phyloP scores from a whole-genome alignment of 2,888 invertebrate species.

The Fragum whitleyi region DNA sequence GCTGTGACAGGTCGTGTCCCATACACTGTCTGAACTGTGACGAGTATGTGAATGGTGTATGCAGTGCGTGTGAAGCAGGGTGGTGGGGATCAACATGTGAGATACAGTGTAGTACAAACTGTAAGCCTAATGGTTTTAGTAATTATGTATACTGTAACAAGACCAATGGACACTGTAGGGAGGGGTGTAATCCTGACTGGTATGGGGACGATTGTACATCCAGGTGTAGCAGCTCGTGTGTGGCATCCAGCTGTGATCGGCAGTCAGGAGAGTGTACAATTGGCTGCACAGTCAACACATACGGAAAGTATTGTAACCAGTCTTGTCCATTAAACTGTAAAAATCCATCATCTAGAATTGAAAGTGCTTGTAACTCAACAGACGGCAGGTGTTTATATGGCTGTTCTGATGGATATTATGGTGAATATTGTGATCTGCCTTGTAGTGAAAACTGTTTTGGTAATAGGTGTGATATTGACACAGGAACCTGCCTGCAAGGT shows the following conservation, averaged over 20 bases:
- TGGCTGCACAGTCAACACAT: slow-evolving; percentile 60
- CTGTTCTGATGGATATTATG: slow-evolving; percentile 57
- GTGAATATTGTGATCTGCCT: slow-evolving; percentile 50
- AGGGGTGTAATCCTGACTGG: slow-evolving; percentile 37
- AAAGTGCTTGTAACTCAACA: slow-evolving; percentile 44
- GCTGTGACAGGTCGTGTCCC: slow-evolving; percentile 60
- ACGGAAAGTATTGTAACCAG: slow-evolving; percentile 62
- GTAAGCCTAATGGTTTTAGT: slow-evolving; percentile 17
- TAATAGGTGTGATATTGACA: slow-evolving; percentile 45
- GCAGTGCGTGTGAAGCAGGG: slow-evolving; percentile 59
- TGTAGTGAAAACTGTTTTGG: slow-evolving; percentile 60
- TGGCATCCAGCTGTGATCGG: slow-evolving; percentile 54
- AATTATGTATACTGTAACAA: slow-evolving; percentile 50
- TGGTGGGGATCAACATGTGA: slow-evolving; percentile 65
- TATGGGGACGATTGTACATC: slow-evolving; percentile 56
- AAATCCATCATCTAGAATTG: slow-evolving; percentile 25
- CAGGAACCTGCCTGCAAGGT: slow-evolving; percentile 52
- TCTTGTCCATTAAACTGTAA: slow-evolving; percentile 60
- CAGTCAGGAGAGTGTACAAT: slow-evolving; percentile 56
- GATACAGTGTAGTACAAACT: slow-evolving; percentile 36
- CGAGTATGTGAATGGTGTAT: slow-evolving; percentile 41
- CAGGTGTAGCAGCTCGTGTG: slow-evolving; percentile 61
- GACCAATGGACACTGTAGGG: slow-evolving; percentile 29
- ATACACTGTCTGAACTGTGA: slow-evolving; percentile 49
- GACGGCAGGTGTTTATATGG: slow-evolving; percentile 54